Percentiles rank a stretch among this genome's conserved stretches.
Conservation (phyloP, 2,888 invertebrate genomes). For the Pammene fasciana region DNA sequence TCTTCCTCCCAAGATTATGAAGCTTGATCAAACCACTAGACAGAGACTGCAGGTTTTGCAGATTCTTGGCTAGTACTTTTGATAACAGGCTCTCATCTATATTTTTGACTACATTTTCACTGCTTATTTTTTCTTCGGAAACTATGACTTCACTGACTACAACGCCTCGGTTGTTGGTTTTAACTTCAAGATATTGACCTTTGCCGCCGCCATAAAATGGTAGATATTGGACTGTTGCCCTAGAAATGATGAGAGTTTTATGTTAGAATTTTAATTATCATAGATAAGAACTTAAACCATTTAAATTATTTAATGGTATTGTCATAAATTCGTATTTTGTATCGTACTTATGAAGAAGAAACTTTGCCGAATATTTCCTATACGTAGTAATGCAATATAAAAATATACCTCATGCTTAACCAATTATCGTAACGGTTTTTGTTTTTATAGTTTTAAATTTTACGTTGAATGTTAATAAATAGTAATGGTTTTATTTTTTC, state of each 20-base stretch:
- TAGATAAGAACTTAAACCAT: background rate
- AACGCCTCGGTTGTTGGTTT: conserved; percentile 79
- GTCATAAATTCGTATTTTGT: background rate
- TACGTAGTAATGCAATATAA: too few relatives aligned
- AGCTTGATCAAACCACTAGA: conserved; percentile 84
- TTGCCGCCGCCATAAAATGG: conserved; percentile 89
- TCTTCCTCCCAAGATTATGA: conserved; percentile 84
- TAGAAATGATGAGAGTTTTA: conserved; percentile 46
- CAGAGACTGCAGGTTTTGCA: conserved; percentile 83
- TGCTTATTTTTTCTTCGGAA: conserved; percentile 72
- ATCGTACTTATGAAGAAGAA: too few relatives aligned
- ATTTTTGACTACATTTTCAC: conserved; percentile 69
- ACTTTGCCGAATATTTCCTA: too few relatives aligned
- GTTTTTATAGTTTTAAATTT: too few relatives aligned
- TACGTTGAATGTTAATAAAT: too few relatives aligned
- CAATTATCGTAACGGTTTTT: too few relatives aligned
- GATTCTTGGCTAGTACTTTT: conserved; percentile 78
- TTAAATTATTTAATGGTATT: background rate
- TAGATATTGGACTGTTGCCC: conserved; percentile 71
- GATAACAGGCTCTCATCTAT: conserved; percentile 70
- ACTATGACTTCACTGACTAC: conserved; percentile 77
- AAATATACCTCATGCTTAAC: too few relatives aligned
- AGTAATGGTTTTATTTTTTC: too few relatives aligned
- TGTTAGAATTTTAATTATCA: background rate
- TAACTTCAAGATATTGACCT: conserved; percentile 86